phyloP scores from a whole-genome alignment of 37 sponge, comb jelly and placozoan genomes.

The Ianthella basta region DNA sequence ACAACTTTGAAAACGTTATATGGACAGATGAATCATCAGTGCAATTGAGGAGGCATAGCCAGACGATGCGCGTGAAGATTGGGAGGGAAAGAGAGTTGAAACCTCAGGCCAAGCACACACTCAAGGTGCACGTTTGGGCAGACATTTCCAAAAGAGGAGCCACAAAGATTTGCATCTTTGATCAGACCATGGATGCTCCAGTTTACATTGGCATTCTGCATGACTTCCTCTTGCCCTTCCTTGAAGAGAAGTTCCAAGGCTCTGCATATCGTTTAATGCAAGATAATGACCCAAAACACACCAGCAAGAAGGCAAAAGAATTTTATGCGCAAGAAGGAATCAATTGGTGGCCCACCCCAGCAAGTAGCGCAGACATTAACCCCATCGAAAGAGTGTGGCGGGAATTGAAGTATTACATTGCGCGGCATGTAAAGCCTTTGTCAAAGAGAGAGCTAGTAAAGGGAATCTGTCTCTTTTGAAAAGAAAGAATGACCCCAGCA shows the following conservation, averaged over 20 bases:
- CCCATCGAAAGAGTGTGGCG: constrained; percentile 1
- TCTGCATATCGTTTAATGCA: no score
- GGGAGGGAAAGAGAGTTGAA: constrained; percentile 1
- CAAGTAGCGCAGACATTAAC: neutral
- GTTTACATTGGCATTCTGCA: neutral
- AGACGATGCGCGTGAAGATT: neutral
- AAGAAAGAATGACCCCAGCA: constrained; percentile 1
- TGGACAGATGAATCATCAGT: neutral
- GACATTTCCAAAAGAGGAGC: constrained; percentile 1
- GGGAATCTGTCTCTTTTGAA: neutral
- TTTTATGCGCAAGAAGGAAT: no score
- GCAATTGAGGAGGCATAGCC: constrained; percentile 4
- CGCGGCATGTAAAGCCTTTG: neutral
- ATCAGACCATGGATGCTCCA: neutral
- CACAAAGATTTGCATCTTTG: neutral
- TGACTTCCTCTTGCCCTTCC: neutral
- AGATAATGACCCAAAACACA: no score
- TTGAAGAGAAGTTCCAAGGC: neutral
- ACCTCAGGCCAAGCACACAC: constrained; percentile 9
- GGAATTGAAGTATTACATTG: neutral
- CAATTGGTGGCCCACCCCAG: no score
- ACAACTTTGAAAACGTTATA: neutral
- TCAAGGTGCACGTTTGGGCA: neutral
- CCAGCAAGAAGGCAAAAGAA: no score
- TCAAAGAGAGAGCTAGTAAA: neutral